phyloP scores from a whole-genome alignment of 2,113 vertebrate genomes.

The Tinamus guttatus region DNA sequence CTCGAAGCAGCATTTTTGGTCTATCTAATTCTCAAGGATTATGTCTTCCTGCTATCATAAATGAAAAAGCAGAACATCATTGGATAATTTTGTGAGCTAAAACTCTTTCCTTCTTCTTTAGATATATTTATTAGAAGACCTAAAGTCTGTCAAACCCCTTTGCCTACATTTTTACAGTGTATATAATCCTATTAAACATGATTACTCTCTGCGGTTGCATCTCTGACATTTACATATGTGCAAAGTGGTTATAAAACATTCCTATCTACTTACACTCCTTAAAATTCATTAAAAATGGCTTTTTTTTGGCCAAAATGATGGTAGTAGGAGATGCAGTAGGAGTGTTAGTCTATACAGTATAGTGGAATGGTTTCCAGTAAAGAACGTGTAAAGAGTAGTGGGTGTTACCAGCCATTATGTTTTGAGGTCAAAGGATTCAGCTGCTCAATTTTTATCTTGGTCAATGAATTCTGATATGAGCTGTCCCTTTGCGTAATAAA shows the following conservation, averaged over 20 bases:
- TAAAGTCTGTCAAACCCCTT: not conserved
- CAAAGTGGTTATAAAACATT: not conserved
- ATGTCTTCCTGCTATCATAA: not conserved
- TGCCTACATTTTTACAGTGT: not conserved
- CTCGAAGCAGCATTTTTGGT: not conserved
- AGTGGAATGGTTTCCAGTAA: not conserved
- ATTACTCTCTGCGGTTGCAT: not conserved
- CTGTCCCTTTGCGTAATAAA: not conserved
- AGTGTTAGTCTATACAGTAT: not conserved
- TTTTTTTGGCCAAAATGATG: too few relatives aligned
- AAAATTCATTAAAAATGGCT: not conserved
- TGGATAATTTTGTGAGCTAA: not conserved
- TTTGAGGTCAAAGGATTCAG: not conserved
- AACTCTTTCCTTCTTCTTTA: not conserved
- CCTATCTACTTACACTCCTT: not conserved
- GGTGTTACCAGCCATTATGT: not conserved
- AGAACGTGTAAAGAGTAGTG: not conserved
- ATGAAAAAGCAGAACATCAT: not conserved
- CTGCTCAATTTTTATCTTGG: not conserved
- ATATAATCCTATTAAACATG: not conserved
- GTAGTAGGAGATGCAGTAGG: not conserved
- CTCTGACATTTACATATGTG: not conserved
- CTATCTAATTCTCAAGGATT: not conserved
- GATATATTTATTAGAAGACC: not conserved
- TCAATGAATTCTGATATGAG: not conserved